Conservation (phyloP, 2,113 vertebrate species). For the Pantherophis guttatus region DNA sequence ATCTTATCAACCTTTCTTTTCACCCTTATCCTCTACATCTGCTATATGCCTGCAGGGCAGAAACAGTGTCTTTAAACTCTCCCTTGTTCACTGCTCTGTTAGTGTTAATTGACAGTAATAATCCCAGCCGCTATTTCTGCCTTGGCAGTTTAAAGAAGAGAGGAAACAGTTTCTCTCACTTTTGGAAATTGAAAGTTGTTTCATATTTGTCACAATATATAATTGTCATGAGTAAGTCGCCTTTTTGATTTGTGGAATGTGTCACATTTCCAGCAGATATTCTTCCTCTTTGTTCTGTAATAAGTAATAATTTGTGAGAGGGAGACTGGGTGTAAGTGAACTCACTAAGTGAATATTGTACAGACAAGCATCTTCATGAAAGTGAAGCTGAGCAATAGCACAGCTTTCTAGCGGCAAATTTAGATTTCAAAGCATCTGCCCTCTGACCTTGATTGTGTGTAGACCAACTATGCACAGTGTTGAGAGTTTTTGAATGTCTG, state of each 20-base stretch:
- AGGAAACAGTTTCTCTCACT: background rate
- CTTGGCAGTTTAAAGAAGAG: background rate
- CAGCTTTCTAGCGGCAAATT: background rate
- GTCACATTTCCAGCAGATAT: background rate
- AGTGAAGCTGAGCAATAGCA: background rate
- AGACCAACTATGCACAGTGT: background rate
- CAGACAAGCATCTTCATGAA: background rate
- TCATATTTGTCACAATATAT: fast-evolving
- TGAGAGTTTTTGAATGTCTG: background rate
- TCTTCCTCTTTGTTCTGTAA: constrained; percentile 4
- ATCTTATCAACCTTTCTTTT: background rate
- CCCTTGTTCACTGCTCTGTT: background rate
- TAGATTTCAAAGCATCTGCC: background rate
- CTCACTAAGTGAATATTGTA: constrained; percentile 10
- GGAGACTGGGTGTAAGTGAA: background rate
- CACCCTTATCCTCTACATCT: background rate
- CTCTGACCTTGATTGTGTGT: background rate
- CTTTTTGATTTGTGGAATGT: background rate
- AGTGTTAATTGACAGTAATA: constrained; percentile 14
- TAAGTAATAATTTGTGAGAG: background rate
- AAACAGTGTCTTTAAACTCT: background rate
- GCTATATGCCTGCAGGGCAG: background rate
- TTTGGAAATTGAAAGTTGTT: background rate
- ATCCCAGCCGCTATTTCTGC: background rate
- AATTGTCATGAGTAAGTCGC: fast-evolving